Base-by-base conservation (phyloP, 2,113 vertebrate species). In the Engystomops pustulosus region DNA sequence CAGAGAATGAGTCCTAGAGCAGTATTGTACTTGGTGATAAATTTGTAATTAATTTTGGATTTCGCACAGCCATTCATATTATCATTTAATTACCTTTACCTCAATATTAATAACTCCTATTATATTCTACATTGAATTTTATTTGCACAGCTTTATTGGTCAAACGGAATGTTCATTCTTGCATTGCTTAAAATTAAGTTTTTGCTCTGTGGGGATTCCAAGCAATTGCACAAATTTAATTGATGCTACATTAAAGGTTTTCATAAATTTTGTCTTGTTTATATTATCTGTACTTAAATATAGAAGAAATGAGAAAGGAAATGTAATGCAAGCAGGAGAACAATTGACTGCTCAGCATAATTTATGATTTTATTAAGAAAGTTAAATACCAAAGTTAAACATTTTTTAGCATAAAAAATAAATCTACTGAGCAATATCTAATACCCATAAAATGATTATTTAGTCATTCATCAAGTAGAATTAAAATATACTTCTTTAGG, bases 1-100 rank as follows among this genome's bases (percentile, higher is more conserved):
- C 55, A 62, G 55, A 65, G 27, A 82, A 45, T 55, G n/a, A 25
- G 49, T 58, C 25, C 49, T 82, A 72, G 80, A 53, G 20, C 62
- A 38, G 72, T 53, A 70, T 69, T 85, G 75, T 68, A 38, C 65
- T 55, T 27, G 20, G 71, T 75, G 74, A 69, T 85, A 79, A 47
- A 85, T 79, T 77, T 77, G 38, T 79, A 85, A 70, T 85, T 85
- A 69, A 84, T 78, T 55, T 58, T 70, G 49, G 23, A 41, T 38
- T 85, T 79, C 36, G n/a, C 32, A 41, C 65, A 79, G 83, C 47
- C 47, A 79, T 85, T 85, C 47, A 55, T 36, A 85, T 69, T 84
- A 84, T 70, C 74, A 85, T 85, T 85, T 70, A 79, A 85, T 79
- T 79, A 79, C 74, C 83, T 58, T 79, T 85, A 58, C 74, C 47